phyloP scores from a whole-genome alignment of 2,113 vertebrate genomes.

The Sakesphorus luctuosus region DNA sequence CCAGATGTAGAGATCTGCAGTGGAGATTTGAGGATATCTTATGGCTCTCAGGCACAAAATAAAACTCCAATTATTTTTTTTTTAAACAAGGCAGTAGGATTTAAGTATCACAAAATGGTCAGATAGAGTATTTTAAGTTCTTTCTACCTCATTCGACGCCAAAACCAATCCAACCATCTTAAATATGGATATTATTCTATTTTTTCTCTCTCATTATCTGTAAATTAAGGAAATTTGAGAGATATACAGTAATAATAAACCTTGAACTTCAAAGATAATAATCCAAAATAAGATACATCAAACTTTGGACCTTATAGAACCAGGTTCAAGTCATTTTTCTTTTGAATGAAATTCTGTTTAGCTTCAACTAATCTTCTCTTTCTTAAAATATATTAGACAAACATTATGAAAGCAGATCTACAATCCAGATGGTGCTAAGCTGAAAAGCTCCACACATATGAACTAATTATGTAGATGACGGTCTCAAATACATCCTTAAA shows the following conservation, averaged over 20 bases:
- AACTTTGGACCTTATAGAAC: neutral
- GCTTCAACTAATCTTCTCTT: neutral
- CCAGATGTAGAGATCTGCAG: constrained; percentile 14
- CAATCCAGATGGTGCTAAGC: neutral
- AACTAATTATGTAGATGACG: neutral
- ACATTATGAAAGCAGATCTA: neutral
- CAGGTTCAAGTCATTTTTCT: neutral
- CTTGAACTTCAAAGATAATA: neutral
- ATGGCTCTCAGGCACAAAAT: constrained; percentile 15
- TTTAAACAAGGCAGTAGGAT: neutral
- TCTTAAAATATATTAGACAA: neutral
- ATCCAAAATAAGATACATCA: neutral
- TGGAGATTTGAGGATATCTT: neutral
- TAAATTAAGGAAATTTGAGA: neutral
- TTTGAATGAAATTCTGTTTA: neutral
- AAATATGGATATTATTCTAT: neutral
- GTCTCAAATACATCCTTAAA: neutral
- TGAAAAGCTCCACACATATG: neutral
- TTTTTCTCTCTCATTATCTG: neutral
- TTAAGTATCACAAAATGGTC: neutral
- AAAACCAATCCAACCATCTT: neutral
- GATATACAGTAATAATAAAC: neutral
- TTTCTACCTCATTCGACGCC: neutral
- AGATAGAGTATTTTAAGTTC: neutral
- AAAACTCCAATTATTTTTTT: neutral